Conservation (phyloP, 2,888 invertebrate genomes). For the Apamea monoglypha region DNA sequence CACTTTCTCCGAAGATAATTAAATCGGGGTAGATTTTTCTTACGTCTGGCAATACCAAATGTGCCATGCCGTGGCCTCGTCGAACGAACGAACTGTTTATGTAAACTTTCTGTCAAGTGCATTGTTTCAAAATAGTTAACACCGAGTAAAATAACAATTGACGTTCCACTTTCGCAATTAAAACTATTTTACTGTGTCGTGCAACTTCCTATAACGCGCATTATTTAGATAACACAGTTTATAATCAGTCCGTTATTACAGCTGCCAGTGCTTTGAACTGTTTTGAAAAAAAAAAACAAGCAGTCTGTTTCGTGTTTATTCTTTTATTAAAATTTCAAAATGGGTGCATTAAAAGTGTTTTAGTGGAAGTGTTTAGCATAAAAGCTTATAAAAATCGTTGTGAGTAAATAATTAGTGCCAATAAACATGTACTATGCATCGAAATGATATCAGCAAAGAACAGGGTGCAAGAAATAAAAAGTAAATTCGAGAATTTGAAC, state of each 20-base stretch:
- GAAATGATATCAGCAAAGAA: slow-evolving; percentile 88
- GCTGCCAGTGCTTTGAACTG: slow-evolving; percentile 45
- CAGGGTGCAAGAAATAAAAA: slow-evolving; percentile 92
- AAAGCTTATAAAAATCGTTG: slow-evolving; percentile 19
- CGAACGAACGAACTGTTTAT: slow-evolving; percentile 74
- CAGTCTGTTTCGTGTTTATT: slow-evolving; percentile 49
- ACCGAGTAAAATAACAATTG: slow-evolving; percentile 71
- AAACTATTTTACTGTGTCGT: slow-evolving; percentile 58
- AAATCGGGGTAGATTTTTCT: slow-evolving; percentile 36
- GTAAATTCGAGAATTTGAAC: slow-evolving; percentile 91
- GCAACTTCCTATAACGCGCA: slow-evolving; percentile 54
- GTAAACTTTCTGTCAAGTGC: slow-evolving; percentile 80
- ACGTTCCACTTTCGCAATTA: slow-evolving; percentile 67
- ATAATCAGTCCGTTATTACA: slow-evolving; percentile 46
- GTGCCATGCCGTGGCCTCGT: slow-evolving; percentile 75
- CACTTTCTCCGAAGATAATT: slow-evolving; percentile 7
- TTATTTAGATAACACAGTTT: slow-evolving; percentile 45
- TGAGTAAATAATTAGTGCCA: slow-evolving; percentile 45
- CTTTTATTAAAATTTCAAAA: slow-evolving; percentile 31
- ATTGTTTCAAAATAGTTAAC: slow-evolving; percentile 76
- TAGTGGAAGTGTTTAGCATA: slow-evolving; percentile 10
- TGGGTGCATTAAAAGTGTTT: slow-evolving; percentile 20
- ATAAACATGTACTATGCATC: slow-evolving; percentile 79
- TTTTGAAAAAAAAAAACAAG: slow-evolving; percentile 59
- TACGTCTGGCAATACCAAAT: slow-evolving; percentile 71